Evolutionary conservation across 2,888 invertebrate genomes (phyloP).

Genomic region (Rhodophaea formosa): DNA sequence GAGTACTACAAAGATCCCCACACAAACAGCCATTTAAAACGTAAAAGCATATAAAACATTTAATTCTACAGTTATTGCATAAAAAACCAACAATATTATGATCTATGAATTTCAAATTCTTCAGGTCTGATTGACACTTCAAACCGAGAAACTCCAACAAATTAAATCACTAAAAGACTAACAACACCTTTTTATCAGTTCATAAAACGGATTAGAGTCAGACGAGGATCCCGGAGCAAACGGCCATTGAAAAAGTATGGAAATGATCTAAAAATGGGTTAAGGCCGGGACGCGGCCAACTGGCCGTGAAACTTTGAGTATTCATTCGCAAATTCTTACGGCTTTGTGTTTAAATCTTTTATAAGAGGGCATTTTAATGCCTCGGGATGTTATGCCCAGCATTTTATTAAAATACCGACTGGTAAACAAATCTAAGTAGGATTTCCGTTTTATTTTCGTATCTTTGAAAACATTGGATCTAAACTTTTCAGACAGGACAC

Average conservation of each 20-base stretch:
- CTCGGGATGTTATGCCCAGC: not conserved
- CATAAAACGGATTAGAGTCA: not conserved
- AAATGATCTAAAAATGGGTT: constrained; percentile 22
- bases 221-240: constrained; percentile 5
- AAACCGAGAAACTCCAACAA: not conserved
- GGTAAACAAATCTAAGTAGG: not conserved
- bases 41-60: too few relatives aligned
- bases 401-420: not conserved
- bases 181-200: constrained; percentile 14
- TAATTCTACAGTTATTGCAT: too few relatives aligned
- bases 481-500: not conserved
- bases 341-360: constrained; percentile 8
- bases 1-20: not conserved
- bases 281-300: constrained; percentile 18
- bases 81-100: too few relatives aligned
- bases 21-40: too few relatives aligned
- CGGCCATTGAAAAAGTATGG: constrained; percentile 21
- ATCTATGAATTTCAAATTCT: too few relatives aligned
- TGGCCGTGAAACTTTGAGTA: constrained; percentile 16
- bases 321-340: constrained; percentile 16
- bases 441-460: not conserved
- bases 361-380: constrained; percentile 6
- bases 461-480: not conserved
- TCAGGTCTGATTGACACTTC: not conserved
- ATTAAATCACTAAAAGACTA: not conserved